These are phyloP conservation scores for Pantelozetes paolii DNA, from an alignment of 2,888 invertebrate genomes.

Conservation along the genomic window DNA sequence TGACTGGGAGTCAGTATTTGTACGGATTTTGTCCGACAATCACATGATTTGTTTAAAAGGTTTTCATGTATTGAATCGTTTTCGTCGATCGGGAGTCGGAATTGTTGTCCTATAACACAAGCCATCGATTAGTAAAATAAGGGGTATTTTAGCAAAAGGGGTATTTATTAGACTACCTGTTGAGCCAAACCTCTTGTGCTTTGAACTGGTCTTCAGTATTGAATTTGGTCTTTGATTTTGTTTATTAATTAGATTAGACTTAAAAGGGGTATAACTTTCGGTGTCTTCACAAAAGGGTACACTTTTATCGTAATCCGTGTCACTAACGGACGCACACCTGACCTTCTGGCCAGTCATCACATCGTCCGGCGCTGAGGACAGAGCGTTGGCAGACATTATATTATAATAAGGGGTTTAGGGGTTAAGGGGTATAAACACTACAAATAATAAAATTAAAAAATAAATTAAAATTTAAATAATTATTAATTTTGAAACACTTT, in stretches of 20 bases:
- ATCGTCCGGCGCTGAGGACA: too few species aligned
- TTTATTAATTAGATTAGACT: neutral
- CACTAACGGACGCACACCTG: too few species aligned
- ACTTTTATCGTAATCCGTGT: too few species aligned
- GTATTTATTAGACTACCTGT: slow-evolving; percentile 8
- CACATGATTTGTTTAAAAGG: slow-evolving; percentile 2
- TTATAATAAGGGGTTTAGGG: too few species aligned
- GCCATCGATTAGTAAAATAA: neutral
- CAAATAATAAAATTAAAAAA: too few species aligned
- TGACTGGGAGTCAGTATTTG: slow-evolving; percentile 40
- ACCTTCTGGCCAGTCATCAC: too few species aligned
- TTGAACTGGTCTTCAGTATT: slow-evolving; percentile 1
- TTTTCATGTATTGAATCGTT: neutral
- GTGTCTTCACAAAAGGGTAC: neutral
- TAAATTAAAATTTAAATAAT: too few species aligned
- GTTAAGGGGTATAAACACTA: too few species aligned
- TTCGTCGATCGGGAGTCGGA: neutral
- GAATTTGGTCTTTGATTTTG: slow-evolving; percentile 23
- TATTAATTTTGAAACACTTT: too few species aligned
- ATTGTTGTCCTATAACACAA: slow-evolving; percentile 12
- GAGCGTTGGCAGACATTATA: too few species aligned
- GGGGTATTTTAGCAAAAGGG: too few species aligned
- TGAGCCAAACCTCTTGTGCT: slow-evolving; percentile 28
- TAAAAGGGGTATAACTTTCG: neutral
- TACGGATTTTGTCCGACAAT: slow-evolving; percentile 39